phyloP scores from a whole-genome alignment of 2,888 invertebrate genomes.

The Phasia obesa region DNA sequence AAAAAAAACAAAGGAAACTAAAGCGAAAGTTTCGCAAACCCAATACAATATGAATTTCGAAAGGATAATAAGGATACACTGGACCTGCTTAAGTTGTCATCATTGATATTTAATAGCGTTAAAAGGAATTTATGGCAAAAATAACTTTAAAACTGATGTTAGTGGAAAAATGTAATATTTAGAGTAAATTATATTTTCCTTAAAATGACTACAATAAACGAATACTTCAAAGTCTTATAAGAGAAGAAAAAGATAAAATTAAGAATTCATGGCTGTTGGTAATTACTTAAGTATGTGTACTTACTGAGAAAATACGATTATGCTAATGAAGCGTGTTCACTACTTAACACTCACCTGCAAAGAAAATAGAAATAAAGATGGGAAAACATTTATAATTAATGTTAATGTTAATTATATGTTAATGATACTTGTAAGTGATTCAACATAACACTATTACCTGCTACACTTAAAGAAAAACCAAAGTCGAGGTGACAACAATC shows the following conservation, averaged over 20 bases:
- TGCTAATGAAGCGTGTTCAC: too few species aligned
- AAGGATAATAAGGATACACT: conserved; percentile 49
- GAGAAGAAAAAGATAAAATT: background rate
- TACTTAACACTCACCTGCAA: conserved; percentile 43
- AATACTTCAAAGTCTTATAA: too few species aligned
- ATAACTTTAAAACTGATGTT: background rate
- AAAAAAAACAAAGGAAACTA: background rate
- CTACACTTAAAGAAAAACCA: too few species aligned
- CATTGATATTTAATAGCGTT: conserved; percentile 71
- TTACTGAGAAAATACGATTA: background rate
- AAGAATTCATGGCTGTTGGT: background rate
- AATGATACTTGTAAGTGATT: too few species aligned
- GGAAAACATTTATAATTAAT: too few species aligned
- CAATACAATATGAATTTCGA: conserved; percentile 6
- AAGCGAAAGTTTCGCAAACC: conserved; percentile 27
- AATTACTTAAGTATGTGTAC: background rate
- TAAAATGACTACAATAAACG: background rate
- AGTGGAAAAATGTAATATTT: conserved; percentile 1
- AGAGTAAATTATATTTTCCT: background rate
- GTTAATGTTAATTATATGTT: too few species aligned
- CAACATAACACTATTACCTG: too few species aligned
- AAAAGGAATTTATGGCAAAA: background rate
- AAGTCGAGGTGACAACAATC: too few species aligned
- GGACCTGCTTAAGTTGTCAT: conserved; percentile 69
- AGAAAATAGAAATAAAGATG: background rate